Conservation (phyloP, 2,113 vertebrate genomes). For the Chamaea fasciata region DNA sequence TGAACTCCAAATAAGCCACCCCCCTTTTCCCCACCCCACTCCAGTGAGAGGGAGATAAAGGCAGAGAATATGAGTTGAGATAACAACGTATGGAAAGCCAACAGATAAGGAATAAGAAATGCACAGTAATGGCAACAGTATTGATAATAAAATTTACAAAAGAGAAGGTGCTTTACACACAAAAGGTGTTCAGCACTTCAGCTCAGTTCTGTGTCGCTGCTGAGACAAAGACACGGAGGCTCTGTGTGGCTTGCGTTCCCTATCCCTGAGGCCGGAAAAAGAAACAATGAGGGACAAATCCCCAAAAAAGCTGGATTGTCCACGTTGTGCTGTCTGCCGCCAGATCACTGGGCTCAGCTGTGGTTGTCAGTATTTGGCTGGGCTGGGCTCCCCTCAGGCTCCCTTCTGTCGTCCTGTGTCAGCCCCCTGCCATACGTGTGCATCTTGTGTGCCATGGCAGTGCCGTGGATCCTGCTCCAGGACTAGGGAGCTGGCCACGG, state of each 20-base stretch:
- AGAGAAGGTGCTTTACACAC: background rate
- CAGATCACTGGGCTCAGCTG: accelerated
- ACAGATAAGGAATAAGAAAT: background rate
- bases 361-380: background rate
- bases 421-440: accelerated
- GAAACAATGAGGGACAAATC: background rate
- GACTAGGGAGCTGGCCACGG: background rate
- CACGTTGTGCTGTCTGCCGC: accelerated
- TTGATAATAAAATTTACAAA: background rate
- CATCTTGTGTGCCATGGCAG: accelerated
- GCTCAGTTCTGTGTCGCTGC: background rate
- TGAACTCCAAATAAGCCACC: background rate
- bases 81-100: background rate
- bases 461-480: background rate
- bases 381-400: accelerated
- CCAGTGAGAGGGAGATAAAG: background rate
- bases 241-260: accelerated
- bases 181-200: background rate
- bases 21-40: background rate
- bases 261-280: accelerated
- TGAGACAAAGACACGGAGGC: background rate
- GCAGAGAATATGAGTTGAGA: background rate
- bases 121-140: background rate
- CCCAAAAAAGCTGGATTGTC: background rate
- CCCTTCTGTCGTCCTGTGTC: accelerated